Evolutionary conservation across 2,113 vertebrate species (phyloP).

Genomic region (Bagarius yarrelli): DNA sequence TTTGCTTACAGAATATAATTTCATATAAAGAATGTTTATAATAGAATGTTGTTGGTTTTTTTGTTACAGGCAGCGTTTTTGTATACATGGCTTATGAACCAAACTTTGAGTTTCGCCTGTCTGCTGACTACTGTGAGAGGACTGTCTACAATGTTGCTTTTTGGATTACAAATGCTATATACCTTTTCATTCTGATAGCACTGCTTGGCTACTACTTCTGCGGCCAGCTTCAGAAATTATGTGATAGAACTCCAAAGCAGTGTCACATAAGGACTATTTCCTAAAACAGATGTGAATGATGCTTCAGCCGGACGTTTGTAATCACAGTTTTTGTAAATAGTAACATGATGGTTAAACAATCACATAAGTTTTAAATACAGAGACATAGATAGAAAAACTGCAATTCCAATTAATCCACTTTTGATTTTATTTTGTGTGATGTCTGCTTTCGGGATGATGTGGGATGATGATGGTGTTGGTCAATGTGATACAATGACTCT

Average conservation of each 20-base stretch:
- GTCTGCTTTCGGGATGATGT: neutral
- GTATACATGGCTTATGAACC: conserved; percentile 39
- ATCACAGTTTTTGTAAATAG: neutral
- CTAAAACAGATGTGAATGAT: neutral
- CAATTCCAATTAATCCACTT: too few relatives aligned
- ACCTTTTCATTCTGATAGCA: neutral
- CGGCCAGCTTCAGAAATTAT: neutral
- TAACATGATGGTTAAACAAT: neutral
- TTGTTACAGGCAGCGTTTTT: conserved; percentile 36
- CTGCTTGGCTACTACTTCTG: neutral
- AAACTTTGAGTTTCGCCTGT: conserved; percentile 18
- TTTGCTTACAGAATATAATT: neutral
- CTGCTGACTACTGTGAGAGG: conserved; percentile 37
- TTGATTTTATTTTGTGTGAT: neutral
- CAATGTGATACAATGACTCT: neutral
- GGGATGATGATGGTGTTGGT: too few relatives aligned
- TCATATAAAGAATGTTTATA: neutral
- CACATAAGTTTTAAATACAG: too few relatives aligned
- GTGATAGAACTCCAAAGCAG: neutral
- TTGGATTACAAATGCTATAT: conserved; percentile 35
- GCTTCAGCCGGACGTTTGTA: neutral
- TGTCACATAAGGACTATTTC: conserved; percentile 9
- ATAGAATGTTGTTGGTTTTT: neutral
- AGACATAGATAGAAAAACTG: too few relatives aligned
- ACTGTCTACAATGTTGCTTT: conserved; percentile 38